These are phyloP conservation scores for Corydoras maculifer DNA, from an alignment of 2,113 vertebrate genomes.

Conservation along the genomic window DNA sequence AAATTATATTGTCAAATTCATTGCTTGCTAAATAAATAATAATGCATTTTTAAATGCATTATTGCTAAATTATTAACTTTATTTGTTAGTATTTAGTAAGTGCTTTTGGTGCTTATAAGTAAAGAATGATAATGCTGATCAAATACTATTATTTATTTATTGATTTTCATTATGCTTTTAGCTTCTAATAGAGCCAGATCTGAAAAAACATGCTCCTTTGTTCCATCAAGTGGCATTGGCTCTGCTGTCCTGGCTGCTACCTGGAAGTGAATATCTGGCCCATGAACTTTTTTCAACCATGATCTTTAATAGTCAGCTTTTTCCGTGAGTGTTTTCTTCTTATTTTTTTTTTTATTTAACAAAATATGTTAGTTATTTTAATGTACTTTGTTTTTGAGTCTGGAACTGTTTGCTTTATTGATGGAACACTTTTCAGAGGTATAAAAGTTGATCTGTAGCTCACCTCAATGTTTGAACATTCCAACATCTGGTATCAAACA, in stretches of 20 bases:
- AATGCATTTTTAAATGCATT: too few species aligned
- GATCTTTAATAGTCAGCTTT: slow-evolving; percentile 80
- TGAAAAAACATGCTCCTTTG: slow-evolving; percentile 64
- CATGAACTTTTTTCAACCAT: slow-evolving; percentile 74
- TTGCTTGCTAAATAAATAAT: too few species aligned
- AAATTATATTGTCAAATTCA: too few species aligned
- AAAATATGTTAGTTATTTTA: background rate
- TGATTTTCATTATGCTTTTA: slow-evolving; percentile 43
- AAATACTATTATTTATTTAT: too few species aligned
- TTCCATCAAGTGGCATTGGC: slow-evolving; percentile 77
- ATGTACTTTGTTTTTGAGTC: background rate
- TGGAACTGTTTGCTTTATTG: background rate
- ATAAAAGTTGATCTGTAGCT: too few species aligned
- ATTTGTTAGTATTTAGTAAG: too few species aligned
- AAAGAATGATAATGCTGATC: too few species aligned
- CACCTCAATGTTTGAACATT: too few species aligned
- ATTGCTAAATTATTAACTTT: too few species aligned
- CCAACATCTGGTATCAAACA: too few species aligned
- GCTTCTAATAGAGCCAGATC: slow-evolving; percentile 63
- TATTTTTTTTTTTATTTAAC: background rate
- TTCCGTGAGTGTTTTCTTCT: slow-evolving; percentile 73
- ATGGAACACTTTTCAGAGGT: too few species aligned
- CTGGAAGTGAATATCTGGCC: slow-evolving; percentile 83
- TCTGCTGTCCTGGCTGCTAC: slow-evolving; percentile 78
- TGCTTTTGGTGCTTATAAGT: too few species aligned